phyloP scores from a whole-genome alignment of 2,113 vertebrate species.

The Cathartes aura region DNA sequence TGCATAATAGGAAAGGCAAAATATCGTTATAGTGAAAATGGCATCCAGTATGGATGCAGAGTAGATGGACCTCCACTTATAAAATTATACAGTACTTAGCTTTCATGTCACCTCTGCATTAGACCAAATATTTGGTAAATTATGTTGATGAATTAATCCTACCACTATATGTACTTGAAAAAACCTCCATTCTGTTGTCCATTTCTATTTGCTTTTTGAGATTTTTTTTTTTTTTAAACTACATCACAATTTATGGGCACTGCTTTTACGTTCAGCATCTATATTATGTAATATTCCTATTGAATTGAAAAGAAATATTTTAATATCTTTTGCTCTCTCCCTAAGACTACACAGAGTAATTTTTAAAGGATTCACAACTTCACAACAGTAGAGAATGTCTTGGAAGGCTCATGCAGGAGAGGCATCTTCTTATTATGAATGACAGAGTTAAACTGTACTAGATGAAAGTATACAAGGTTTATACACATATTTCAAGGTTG shows the following conservation, averaged over 20 bases:
- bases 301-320: background rate
- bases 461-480: background rate
- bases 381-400: background rate
- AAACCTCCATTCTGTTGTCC: background rate
- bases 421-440: background rate
- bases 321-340: background rate
- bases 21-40: background rate
- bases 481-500: background rate
- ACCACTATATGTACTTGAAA: background rate
- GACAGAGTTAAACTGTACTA: background rate
- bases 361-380: background rate
- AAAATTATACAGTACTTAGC: background rate
- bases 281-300: background rate
- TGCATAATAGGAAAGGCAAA: background rate
- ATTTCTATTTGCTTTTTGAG: background rate
- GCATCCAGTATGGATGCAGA: background rate
- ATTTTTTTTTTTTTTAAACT: background rate
- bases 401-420: background rate
- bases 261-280: background rate
- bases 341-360: background rate
- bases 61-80: background rate
- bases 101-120: background rate
- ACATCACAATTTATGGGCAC: background rate
- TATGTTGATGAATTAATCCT: background rate
- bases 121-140: background rate